Evolutionary conservation across 2,888 invertebrate genomes (phyloP).

Genomic region (Ephialtes manifestator): DNA sequence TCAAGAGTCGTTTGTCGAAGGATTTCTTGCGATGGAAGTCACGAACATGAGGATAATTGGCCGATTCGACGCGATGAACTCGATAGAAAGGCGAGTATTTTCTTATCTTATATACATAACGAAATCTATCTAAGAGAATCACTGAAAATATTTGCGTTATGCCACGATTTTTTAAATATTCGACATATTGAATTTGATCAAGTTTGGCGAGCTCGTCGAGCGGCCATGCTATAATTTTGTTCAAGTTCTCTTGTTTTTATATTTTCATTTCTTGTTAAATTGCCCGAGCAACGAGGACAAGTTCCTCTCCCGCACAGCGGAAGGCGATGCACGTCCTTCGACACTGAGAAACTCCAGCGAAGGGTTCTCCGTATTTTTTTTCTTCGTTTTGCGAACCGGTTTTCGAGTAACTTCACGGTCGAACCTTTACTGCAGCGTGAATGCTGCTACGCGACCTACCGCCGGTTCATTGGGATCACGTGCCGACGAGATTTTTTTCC

Average conservation of each 20-base stretch:
- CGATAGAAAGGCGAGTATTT: slow-evolving; percentile 79
- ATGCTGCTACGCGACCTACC: slow-evolving; percentile 51
- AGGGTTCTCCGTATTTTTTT: slow-evolving; percentile 43
- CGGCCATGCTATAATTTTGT: slow-evolving; percentile 32
- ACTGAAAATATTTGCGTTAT: slow-evolving; percentile 18
- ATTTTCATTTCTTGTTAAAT: slow-evolving; percentile 15
- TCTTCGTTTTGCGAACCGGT: slow-evolving; percentile 69
- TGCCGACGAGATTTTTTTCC: slow-evolving; percentile 49
- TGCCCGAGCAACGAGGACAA: slow-evolving; percentile 24
- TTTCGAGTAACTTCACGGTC: slow-evolving; percentile 52
- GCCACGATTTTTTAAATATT: not conserved
- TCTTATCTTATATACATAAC: slow-evolving; percentile 57
- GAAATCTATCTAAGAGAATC: not conserved
- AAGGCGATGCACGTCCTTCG: slow-evolving; percentile 51
- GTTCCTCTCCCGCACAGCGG: slow-evolving; percentile 17
- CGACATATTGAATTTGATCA: not conserved
- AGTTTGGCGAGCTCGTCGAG: slow-evolving; percentile 53
- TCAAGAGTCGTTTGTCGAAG: slow-evolving; percentile 15
- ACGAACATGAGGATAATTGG: not conserved
- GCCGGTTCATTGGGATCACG: slow-evolving; percentile 59
- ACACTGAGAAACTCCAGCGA: slow-evolving; percentile 60
- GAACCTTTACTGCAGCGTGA: slow-evolving; percentile 55
- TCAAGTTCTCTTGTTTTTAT: not conserved
- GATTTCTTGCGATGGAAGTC: slow-evolving; percentile 3
- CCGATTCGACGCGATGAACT: slow-evolving; percentile 8